Base-by-base conservation (phyloP, 2,888 invertebrate genomes). In the Trisateles emortualis region DNA sequence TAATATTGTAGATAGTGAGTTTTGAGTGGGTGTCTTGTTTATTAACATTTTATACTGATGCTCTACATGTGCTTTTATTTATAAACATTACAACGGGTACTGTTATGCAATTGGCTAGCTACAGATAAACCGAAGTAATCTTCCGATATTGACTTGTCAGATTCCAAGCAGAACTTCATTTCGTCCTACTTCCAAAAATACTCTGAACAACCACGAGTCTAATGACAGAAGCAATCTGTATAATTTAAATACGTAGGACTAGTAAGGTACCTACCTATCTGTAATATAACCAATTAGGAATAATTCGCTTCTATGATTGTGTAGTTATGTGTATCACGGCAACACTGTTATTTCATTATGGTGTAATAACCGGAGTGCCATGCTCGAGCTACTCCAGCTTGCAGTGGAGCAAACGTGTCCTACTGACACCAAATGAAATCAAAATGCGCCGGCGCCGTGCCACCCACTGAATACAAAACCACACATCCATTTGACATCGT, bases 391-490 rank as follows among this genome's bases (percentile, higher is more conserved):
- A 51, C 69, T 78, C 79, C 76, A 76, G 76, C 69, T 66, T 74
- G 77, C 78, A 76, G 74, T 68, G 77, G 68, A 72, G 74, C 78
- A 75, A 82, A 76, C 79, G 79, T 85, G 87, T 74, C 87, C 90
- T 79, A 88, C 87, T 90, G 84, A 88, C 90, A 89, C 87, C 81
- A 78, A 88, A 86, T 72, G 76, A 83, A 88, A 87, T 82, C 79
- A 85, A 84, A 85, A 84, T 79, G 80, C 79, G 76, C 76, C 76
- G n/a, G n/a, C n/a, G 78, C 61, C 68, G 76, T 73, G 65, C 69
- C 68, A 64, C 67, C 67, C 57, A 72, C 68, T 68, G 82, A 82
- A 84, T 85, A 87, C 79, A 68, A 85, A 77, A 75, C 70, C 64
- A 72, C 66, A 74, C 64, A 62, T 68, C 64, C 63, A 72, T 76